phyloP scores from a whole-genome alignment of 2,113 vertebrate genomes.

The Mastomys coucha region DNA sequence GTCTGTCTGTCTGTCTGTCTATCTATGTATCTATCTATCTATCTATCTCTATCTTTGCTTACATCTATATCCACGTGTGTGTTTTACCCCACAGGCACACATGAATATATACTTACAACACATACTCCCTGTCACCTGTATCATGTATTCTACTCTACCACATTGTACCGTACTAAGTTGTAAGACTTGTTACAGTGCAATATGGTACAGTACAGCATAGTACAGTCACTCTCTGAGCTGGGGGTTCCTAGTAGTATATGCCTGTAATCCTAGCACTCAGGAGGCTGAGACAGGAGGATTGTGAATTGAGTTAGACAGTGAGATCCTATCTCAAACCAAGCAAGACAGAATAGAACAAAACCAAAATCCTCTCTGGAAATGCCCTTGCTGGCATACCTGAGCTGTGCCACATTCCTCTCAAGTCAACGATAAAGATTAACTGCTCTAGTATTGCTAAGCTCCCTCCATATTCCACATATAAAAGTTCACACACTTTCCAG shows the following conservation, averaged over 20 bases:
- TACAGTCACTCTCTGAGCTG: background rate
- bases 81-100: background rate
- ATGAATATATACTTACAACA: background rate
- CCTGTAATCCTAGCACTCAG: background rate
- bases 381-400: background rate
- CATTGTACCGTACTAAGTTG: background rate
- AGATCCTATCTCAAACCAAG: background rate
- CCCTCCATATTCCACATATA: slow-evolving; percentile 30
- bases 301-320: background rate
- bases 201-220: background rate
- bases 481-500: background rate
- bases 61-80: background rate
- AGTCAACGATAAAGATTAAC: background rate
- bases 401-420: background rate
- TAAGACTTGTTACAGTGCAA: background rate
- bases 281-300: background rate
- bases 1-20: too few species aligned
- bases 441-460: background rate
- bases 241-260: background rate
- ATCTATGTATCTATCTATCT: background rate
- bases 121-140: background rate
- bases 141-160: background rate
- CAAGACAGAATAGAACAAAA: background rate
- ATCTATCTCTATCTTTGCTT: background rate
- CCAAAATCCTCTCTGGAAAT: background rate